Evolutionary conservation across 2,797 vertebrate species (phyloP).

Genomic region (Tauraco hartlaubi): DNA sequence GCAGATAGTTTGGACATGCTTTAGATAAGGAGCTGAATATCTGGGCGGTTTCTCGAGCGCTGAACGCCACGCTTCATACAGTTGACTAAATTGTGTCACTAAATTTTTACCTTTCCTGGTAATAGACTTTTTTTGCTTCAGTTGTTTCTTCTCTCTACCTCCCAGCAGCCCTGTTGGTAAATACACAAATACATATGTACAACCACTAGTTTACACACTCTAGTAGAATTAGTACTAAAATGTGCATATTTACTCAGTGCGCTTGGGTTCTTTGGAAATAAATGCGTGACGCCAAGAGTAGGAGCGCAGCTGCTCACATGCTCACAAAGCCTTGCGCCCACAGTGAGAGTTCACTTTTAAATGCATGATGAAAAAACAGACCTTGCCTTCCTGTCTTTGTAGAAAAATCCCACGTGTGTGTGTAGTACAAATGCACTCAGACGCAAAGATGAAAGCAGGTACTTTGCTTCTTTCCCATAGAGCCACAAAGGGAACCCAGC

Average conservation of each 20-base stretch:
- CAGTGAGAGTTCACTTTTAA: constrained; percentile 26
- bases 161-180: not conserved
- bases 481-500: not conserved
- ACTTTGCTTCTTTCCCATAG: not conserved
- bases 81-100: constrained; percentile 44
- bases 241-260: not conserved
- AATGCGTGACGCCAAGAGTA: not conserved
- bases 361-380: constrained; percentile 21
- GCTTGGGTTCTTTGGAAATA: not conserved
- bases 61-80: constrained; percentile 12
- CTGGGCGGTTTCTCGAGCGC: constrained; percentile 33
- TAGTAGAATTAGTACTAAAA: not conserved
- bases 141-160: not conserved
- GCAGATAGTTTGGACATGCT: constrained; percentile 68
- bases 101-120: constrained; percentile 27
- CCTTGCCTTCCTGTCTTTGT: constrained; percentile 18
- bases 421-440: constrained; percentile 39
- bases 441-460: constrained; percentile 48
- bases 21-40: constrained; percentile 70
- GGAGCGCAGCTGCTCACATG: not conserved
- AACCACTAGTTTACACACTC: not conserved
- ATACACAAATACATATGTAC: not conserved
- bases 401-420: not conserved
- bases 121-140: constrained; percentile 27
- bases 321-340: not conserved